phyloP scores from a whole-genome alignment of 2,888 invertebrate species.

The Oligia latruncula region DNA sequence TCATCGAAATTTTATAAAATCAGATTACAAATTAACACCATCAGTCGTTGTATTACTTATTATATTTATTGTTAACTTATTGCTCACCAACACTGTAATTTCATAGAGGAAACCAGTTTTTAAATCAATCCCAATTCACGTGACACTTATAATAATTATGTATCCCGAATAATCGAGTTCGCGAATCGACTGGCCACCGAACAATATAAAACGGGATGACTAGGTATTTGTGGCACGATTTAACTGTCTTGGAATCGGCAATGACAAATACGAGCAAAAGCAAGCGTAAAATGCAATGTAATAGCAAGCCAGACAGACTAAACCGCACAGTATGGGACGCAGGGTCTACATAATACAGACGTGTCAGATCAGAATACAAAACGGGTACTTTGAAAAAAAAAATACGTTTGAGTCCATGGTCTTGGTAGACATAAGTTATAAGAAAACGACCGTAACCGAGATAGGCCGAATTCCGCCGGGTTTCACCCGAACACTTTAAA shows the following conservation, averaged over 20 bases:
- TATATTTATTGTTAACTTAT: constrained; percentile 57
- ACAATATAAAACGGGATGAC: not conserved
- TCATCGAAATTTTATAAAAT: constrained; percentile 67
- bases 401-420: not conserved
- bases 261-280: not conserved
- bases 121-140: constrained; percentile 43
- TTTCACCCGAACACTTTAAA: too few relatives aligned
- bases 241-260: constrained; percentile 15
- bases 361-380: too few relatives aligned
- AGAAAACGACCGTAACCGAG: not conserved
- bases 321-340: not conserved
- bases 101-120: constrained; percentile 29
- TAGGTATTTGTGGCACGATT: not conserved
- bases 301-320: not conserved
- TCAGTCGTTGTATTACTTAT: constrained; percentile 61
- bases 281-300: not conserved
- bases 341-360: not conserved
- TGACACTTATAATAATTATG: constrained; percentile 18
- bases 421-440: constrained; percentile 5
- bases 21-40: constrained; percentile 67
- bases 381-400: too few relatives aligned
- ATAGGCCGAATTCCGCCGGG: too few relatives aligned
- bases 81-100: constrained; percentile 47
- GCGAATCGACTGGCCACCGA: not conserved
- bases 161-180: not conserved